phyloP scores from a whole-genome alignment of 2,113 vertebrate genomes.

The Damaliscus lunatus region DNA sequence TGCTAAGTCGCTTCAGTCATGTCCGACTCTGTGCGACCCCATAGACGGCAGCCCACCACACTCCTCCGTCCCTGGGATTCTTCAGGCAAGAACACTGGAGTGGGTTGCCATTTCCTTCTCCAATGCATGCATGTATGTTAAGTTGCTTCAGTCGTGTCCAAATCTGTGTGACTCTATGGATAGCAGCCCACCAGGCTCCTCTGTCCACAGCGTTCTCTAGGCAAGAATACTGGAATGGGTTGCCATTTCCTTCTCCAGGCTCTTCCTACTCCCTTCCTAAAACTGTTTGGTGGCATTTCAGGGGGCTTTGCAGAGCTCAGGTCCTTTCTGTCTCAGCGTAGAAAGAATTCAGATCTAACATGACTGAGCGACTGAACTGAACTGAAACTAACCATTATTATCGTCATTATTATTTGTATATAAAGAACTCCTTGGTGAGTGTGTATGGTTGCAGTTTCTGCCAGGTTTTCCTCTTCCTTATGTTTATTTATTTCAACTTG shows the following conservation, averaged over 20 bases:
- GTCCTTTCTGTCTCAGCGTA: background rate
- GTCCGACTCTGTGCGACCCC: rapidly evolving
- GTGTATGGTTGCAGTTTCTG: background rate
- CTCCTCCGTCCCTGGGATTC: background rate
- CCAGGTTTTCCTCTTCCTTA: background rate
- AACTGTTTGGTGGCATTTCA: background rate
- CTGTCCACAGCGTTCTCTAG: rapidly evolving
- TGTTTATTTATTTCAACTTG: background rate
- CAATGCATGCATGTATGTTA: background rate
- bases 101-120: background rate
- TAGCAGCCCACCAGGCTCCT: background rate
- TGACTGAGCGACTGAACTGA: background rate
- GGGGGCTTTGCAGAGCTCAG: background rate
- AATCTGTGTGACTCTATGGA: rapidly evolving
- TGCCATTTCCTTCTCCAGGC: background rate
- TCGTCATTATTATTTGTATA: background rate
- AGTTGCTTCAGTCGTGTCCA: rapidly evolving
- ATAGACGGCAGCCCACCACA: rapidly evolving
- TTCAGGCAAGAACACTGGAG: background rate
- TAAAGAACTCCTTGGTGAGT: background rate
- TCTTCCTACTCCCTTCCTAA: background rate
- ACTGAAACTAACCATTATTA: background rate
- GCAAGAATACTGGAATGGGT: background rate
- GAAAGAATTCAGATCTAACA: background rate
- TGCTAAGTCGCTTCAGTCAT: background rate